Percentiles rank a stretch among this genome's conserved stretches.
These are phyloP conservation scores for Eospalax fontanierii DNA, from an alignment of 2,797 vertebrate genomes.

Conservation along the genomic window DNA sequence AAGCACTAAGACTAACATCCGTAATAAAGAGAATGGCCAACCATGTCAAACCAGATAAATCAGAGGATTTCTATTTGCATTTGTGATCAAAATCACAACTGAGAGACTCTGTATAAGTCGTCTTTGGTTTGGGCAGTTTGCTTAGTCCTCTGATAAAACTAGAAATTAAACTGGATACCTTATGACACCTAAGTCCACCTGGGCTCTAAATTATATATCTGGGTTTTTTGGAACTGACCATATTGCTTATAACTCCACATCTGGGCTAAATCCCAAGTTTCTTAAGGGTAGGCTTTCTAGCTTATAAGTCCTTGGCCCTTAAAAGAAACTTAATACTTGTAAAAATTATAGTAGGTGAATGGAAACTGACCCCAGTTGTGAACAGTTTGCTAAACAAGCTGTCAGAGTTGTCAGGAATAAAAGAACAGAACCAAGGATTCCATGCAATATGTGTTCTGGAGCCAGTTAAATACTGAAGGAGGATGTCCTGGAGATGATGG, in stretches of 20 bases:
- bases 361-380: background rate
- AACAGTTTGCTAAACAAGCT: background rate
- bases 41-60: background rate
- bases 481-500: background rate
- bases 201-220: constrained; percentile 41
- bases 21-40: background rate
- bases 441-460: background rate
- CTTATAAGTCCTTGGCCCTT: constrained; percentile 26
- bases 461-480: background rate
- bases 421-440: background rate
- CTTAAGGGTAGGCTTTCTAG: background rate
- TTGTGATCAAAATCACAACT: constrained; percentile 54
- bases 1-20: background rate
- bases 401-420: background rate
- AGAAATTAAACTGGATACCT: background rate
- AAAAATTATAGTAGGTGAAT: constrained; percentile 6
- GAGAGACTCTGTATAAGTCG: background rate
- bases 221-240: constrained; percentile 45
- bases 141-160: constrained; percentile 25
- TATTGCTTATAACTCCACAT: background rate
- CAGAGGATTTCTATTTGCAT: constrained; percentile 3
- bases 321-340: background rate
- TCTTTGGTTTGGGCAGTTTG: constrained; percentile 51
- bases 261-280: constrained; percentile 31
- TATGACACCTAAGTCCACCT: constrained; percentile 3